Conservation (phyloP, 2,797 vertebrate species). For the Carduelis carduelis region DNA sequence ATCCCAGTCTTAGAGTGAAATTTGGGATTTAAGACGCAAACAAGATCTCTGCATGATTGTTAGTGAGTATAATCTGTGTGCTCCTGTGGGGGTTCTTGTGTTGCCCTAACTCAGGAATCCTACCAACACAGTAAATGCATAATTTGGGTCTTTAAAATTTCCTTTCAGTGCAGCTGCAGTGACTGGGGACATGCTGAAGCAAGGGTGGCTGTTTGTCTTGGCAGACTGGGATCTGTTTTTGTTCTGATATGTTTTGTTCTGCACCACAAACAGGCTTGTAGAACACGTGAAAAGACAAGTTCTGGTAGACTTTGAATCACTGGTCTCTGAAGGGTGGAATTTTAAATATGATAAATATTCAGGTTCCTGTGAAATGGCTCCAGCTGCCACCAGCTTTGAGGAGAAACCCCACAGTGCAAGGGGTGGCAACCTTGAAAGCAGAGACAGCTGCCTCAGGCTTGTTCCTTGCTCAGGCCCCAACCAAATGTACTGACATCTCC, state of each 20-base stretch:
- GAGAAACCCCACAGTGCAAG: neutral
- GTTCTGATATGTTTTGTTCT: neutral
- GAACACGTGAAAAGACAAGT: neutral
- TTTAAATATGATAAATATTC: neutral
- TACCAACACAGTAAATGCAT: neutral
- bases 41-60: neutral
- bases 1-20: neutral
- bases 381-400: neutral
- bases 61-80: neutral
- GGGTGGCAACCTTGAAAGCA: neutral
- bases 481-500: neutral
- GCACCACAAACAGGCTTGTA: neutral
- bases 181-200: neutral
- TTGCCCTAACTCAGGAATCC: neutral
- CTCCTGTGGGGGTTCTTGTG: neutral
- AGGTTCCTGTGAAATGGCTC: neutral
- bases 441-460: neutral
- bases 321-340: neutral
- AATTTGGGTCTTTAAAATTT: neutral
- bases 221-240: neutral
- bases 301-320: neutral
- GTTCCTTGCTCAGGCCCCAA: neutral
- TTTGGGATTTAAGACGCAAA: neutral
- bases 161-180: slow-evolving; percentile 5
- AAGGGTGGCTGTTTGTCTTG: neutral